These are phyloP conservation scores for Chrysomallon squamiferum DNA, from an alignment of 1,140 invertebrate species.

Conservation along the genomic window DNA sequence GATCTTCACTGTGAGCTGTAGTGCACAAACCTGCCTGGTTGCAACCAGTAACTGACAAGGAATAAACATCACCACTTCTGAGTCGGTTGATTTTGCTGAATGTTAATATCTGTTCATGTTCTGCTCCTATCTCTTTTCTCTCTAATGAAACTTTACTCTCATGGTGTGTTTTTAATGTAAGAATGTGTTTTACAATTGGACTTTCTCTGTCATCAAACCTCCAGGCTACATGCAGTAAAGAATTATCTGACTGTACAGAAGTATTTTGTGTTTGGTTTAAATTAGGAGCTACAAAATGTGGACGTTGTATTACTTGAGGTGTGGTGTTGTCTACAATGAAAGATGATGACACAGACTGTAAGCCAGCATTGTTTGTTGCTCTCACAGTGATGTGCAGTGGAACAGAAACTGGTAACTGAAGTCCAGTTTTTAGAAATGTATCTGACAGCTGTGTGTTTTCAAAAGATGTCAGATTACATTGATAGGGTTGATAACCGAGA, in stretches of 20 bases:
- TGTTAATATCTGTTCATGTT: background rate
- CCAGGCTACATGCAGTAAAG: slow-evolving; percentile 25
- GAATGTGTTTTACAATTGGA: slow-evolving; percentile 16
- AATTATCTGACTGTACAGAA: slow-evolving; percentile 17
- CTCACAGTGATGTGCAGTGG: slow-evolving; percentile 18
- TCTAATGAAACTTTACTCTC: slow-evolving; percentile 17
- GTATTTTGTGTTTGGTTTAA: background rate
- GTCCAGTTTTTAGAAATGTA: slow-evolving; percentile 6
- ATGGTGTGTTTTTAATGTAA: slow-evolving; percentile 20
- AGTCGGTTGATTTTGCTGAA: background rate
- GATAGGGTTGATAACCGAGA: slow-evolving; percentile 3
- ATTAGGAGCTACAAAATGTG: slow-evolving; percentile 2
- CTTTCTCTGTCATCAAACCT: slow-evolving; percentile 31
- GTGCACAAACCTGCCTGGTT: slow-evolving; percentile 23
- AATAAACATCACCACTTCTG: slow-evolving; percentile 14
- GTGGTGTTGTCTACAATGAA: slow-evolving; percentile 33
- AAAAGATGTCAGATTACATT: slow-evolving; percentile 18
- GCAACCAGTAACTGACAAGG: slow-evolving; percentile 10
- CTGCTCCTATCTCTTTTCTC: slow-evolving; percentile 8
- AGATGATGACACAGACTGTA: slow-evolving; percentile 15
- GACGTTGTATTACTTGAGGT: slow-evolving; percentile 13
- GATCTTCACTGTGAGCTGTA: background rate
- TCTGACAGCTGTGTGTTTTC: slow-evolving; percentile 3
- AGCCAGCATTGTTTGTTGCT: slow-evolving; percentile 24
- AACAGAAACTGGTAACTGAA: slow-evolving; percentile 12